phyloP scores from a whole-genome alignment of 2,113 vertebrate species.

The Triplophysa dalaica region DNA sequence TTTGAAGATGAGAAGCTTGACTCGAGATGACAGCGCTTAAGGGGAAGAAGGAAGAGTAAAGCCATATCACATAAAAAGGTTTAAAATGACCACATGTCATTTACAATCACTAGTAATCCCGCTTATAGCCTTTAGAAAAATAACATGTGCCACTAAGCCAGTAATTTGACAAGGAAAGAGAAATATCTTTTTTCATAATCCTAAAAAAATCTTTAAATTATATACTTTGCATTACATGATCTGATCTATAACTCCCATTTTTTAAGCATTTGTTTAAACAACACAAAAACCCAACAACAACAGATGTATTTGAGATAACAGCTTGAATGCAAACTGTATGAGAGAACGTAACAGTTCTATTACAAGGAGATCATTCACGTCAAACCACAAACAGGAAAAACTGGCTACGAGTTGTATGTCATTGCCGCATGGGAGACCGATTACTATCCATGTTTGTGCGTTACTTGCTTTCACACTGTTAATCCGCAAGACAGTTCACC shows the following conservation, averaged over 20 bases:
- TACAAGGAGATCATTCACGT: neutral
- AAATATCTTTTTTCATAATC: neutral
- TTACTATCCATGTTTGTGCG: neutral
- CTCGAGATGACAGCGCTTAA: neutral
- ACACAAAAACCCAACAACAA: neutral
- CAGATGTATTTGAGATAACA: constrained; percentile 1
- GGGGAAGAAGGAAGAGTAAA: neutral
- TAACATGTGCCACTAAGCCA: constrained; percentile 3
- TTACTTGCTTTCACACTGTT: neutral
- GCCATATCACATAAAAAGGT: neutral
- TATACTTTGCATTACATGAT: neutral
- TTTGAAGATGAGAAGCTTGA: constrained; percentile 6
- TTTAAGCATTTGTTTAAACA: neutral
- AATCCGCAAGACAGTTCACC: neutral
- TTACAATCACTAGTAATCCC: neutral
- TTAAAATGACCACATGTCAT: neutral
- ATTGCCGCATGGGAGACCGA: neutral
- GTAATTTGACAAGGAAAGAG: neutral
- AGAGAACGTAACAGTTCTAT: neutral
- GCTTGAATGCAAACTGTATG: neutral
- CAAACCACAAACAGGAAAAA: constrained; percentile 31
- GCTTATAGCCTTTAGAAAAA: neutral
- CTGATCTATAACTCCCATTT: too few species aligned
- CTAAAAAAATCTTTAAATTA: neutral
- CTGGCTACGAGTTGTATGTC: constrained; percentile 13